Percentiles rank a stretch among this genome's conserved stretches.
Evolutionary conservation across 2,888 invertebrate genomes (phyloP).

Genomic region (Aporophyla nigra): DNA sequence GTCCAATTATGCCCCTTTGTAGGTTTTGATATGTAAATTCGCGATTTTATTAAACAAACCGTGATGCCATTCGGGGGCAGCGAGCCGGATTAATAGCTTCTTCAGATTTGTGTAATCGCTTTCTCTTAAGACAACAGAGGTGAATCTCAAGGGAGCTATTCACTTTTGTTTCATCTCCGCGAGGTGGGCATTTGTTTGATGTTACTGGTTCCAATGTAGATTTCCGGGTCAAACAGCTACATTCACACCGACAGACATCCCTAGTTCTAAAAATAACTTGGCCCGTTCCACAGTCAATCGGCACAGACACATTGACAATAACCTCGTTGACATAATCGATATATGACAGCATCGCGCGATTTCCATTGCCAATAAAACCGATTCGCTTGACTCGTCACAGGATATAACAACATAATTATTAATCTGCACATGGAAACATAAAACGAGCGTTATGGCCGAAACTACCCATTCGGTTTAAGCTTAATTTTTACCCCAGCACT

Average conservation of each 20-base stretch:
- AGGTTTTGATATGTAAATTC: constrained; percentile 91
- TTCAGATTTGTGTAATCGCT: constrained; percentile 91
- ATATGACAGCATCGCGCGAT: constrained; percentile 59
- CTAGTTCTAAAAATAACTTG: constrained; percentile 47
- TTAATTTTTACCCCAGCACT: constrained; percentile 91
- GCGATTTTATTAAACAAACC: constrained; percentile 91
- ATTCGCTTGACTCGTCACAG: constrained; percentile 77
- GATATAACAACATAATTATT: constrained; percentile 86
- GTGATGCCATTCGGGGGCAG: constrained; percentile 90
- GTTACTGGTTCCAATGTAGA: constrained; percentile 66
- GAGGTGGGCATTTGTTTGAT: constrained; percentile 72
- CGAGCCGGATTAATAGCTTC: constrained; percentile 91
- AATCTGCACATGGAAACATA: constrained; percentile 87
- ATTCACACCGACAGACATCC: constrained; percentile 33
- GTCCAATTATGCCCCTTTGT: constrained; percentile 91
- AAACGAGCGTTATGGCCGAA: constrained; percentile 87
- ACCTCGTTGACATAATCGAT: constrained; percentile 58
- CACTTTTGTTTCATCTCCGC: constrained; percentile 73
- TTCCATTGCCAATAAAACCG: constrained; percentile 74
- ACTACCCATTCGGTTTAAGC: constrained; percentile 91
- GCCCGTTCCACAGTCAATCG: constrained; percentile 29
- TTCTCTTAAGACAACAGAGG: constrained; percentile 89
- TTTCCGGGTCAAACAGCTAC: constrained; percentile 63
- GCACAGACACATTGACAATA: constrained; percentile 47
- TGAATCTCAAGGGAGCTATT: constrained; percentile 85